These are phyloP conservation scores for Hetaerina americana DNA, from an alignment of 1,140 invertebrate species.

Conservation along the genomic window DNA sequence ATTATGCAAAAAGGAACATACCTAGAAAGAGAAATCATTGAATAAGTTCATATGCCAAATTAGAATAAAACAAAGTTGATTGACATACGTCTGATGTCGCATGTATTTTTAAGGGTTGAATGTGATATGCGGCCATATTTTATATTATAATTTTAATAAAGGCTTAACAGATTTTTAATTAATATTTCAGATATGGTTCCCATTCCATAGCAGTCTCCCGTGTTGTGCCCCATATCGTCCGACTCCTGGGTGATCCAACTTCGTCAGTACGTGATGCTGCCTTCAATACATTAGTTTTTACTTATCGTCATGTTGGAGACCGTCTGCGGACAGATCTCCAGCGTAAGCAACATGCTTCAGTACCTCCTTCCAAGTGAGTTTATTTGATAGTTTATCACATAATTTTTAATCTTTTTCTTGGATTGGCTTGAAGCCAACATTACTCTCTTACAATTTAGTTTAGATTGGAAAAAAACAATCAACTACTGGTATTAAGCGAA, in stretches of 20 bases:
- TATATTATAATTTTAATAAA: conserved; percentile 13
- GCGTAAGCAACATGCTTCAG: conserved; percentile 53
- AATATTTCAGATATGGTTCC: conserved; percentile 60
- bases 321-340: conserved; percentile 67
- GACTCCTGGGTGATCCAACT: conserved; percentile 79
- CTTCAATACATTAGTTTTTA: conserved; percentile 69
- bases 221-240: conserved; percentile 68
- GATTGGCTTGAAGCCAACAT: no score
- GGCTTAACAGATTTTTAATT: conserved; percentile 5
- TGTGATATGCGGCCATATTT: neutral
- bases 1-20: no score
- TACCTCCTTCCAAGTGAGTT: conserved; percentile 63
- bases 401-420: no score
- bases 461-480: no score
- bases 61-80: no score
- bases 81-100: no score
- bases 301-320: conserved; percentile 89
- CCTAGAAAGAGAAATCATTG: no score
- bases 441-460: no score
- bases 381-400: no score
- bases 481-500: no score
- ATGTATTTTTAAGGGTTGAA: no score
- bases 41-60: no score
- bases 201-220: conserved; percentile 64
- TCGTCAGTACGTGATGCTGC: conserved; percentile 76